A percentile compares a stretch with the other conserved stretches of the same genome.
These are phyloP conservation scores for Sebastes jordani DNA, from an alignment of 2,797 vertebrate species.

Conservation along the genomic window DNA sequence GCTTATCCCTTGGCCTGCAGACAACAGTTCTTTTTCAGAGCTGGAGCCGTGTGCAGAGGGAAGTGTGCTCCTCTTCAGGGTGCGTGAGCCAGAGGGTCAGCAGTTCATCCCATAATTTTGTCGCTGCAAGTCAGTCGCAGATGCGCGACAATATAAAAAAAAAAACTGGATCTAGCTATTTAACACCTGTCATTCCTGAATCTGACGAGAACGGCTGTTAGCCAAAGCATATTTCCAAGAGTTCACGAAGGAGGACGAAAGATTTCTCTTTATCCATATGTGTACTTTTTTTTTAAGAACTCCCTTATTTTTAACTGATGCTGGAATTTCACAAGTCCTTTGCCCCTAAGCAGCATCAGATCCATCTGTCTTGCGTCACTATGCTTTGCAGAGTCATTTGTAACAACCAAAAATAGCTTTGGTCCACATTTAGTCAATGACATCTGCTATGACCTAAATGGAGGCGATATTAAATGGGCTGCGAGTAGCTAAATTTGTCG, in stretches of 20 bases:
- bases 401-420: slow-evolving; percentile 72
- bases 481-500: slow-evolving; percentile 57
- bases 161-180: slow-evolving; percentile 46
- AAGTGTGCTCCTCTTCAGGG: slow-evolving; percentile 40
- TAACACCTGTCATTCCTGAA: slow-evolving; percentile 59
- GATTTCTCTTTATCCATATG: slow-evolving; percentile 27
- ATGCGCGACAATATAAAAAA: slow-evolving; percentile 43
- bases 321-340: slow-evolving; percentile 34
- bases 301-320: slow-evolving; percentile 21
- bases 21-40: slow-evolving; percentile 69
- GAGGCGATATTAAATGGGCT: slow-evolving; percentile 65
- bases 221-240: slow-evolving; percentile 37
- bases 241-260: slow-evolving; percentile 25
- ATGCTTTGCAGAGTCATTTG: slow-evolving; percentile 71
- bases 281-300: background rate
- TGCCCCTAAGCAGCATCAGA: slow-evolving; percentile 35
- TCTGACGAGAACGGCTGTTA: slow-evolving; percentile 17
- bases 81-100: slow-evolving; percentile 63
- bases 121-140: slow-evolving; percentile 54
- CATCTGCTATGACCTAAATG: slow-evolving; percentile 70
- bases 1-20: slow-evolving; percentile 75
- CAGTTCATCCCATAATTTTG: slow-evolving; percentile 66
- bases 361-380: slow-evolving; percentile 60
- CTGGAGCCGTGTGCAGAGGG: slow-evolving; percentile 16
- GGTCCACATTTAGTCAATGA: slow-evolving; percentile 74